A percentile compares a stretch with the other conserved stretches of the same genome.
Evolutionary conservation across 2,888 invertebrate species (phyloP).

Genomic region (Malachius bipustulatus): DNA sequence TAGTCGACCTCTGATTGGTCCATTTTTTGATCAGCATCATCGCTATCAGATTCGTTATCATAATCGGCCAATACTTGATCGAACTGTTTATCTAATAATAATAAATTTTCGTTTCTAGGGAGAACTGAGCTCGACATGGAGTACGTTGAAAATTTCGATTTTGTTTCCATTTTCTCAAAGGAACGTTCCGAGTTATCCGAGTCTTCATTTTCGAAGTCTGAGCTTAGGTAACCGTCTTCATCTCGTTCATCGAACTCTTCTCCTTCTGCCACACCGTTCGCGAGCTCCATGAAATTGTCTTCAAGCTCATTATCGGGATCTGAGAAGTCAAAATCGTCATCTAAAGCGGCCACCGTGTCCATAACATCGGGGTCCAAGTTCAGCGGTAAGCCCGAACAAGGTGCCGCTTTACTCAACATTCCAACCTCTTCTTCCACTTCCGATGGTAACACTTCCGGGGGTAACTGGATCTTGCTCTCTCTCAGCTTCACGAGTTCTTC

Average conservation of each 20-base stretch:
- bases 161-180: slow-evolving; percentile 60
- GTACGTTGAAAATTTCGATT: slow-evolving; percentile 82
- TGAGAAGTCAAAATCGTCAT: slow-evolving; percentile 81
- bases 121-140: slow-evolving; percentile 90
- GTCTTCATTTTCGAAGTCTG: slow-evolving; percentile 28
- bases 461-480: slow-evolving; percentile 21
- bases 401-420: slow-evolving; percentile 69
- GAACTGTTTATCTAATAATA: slow-evolving; percentile 75
- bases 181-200: slow-evolving; percentile 39
- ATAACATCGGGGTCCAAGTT: slow-evolving; percentile 87
- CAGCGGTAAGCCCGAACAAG: slow-evolving; percentile 46
- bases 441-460: slow-evolving; percentile 28
- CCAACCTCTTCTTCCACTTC: slow-evolving; percentile 72
- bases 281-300: slow-evolving; percentile 82
- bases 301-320: slow-evolving; percentile 77
- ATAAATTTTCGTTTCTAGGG: slow-evolving; percentile 67
- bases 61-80: slow-evolving; percentile 71
- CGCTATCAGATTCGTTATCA: slow-evolving; percentile 74
- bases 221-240: slow-evolving; percentile 21
- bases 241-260: slow-evolving; percentile 36
- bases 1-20: too few relatives aligned
- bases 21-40: too few relatives aligned
- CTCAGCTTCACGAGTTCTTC: slow-evolving; percentile 21
- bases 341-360: slow-evolving; percentile 84
- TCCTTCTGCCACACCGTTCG: slow-evolving; percentile 47